phyloP scores from a whole-genome alignment of 2,797 vertebrate species.

The Anniella stebbinsi region DNA sequence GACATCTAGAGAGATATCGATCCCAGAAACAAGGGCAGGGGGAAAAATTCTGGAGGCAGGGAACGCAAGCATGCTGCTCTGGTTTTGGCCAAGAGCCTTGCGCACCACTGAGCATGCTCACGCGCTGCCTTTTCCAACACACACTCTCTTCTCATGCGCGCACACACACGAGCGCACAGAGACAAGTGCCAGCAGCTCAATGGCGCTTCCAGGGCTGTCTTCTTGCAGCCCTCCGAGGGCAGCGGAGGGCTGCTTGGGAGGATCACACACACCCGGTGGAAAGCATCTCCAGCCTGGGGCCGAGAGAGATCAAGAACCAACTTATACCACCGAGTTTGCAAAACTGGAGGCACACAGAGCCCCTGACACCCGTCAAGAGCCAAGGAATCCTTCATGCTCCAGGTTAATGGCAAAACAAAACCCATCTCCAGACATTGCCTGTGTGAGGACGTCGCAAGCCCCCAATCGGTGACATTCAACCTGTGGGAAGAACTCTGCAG shows the following conservation, averaged over 20 bases:
- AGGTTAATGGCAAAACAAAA: too few relatives aligned
- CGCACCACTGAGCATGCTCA: slow-evolving; percentile 14
- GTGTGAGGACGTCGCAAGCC: background rate
- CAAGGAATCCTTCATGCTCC: background rate
- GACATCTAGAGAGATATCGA: slow-evolving; percentile 12
- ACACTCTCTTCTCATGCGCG: background rate
- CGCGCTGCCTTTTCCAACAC: background rate
- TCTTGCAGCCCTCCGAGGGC: background rate
- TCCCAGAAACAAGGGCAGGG: background rate
- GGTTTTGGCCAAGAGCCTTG: background rate
- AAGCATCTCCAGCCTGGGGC: background rate
- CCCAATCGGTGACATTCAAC: background rate
- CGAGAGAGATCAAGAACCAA: background rate
- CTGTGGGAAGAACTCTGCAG: background rate
- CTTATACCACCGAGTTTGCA: background rate
- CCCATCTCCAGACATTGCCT: background rate
- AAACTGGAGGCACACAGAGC: background rate
- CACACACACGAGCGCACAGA: background rate
- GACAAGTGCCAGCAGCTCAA: background rate
- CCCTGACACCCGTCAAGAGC: too few relatives aligned
- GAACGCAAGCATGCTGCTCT: slow-evolving; percentile 4
- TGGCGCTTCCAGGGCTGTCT: background rate
- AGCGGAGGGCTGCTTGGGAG: background rate
- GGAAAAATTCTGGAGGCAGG: background rate
- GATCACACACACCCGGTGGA: too few relatives aligned